These are phyloP conservation scores for Stylophora pistillata DNA, from an alignment of 64 coral and sea anemone genomes.

Conservation along the genomic window DNA sequence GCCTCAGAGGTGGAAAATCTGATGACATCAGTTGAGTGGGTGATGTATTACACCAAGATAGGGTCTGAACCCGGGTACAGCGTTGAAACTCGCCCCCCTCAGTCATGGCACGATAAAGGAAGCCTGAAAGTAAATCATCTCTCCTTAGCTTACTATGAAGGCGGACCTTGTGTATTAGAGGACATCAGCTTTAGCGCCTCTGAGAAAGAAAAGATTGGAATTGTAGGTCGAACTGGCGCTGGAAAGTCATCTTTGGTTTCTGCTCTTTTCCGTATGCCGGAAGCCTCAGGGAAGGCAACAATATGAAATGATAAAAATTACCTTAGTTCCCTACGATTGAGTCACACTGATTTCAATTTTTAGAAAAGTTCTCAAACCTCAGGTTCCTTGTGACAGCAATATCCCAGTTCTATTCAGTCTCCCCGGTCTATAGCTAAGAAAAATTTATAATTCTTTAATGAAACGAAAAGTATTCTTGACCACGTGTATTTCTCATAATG, in stretches of 20 bases:
- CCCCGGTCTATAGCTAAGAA: too few species aligned
- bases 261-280: slow-evolving; percentile 5
- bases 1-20: neutral
- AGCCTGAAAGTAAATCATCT: slow-evolving; percentile 9
- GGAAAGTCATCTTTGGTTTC: neutral
- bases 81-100: slow-evolving; percentile 7
- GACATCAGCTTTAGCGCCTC: neutral
- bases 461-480: too few species aligned
- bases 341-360: too few species aligned
- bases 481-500: too few species aligned
- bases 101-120: slow-evolving; percentile 43
- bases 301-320: too few species aligned
- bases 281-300: neutral
- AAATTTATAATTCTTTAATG: too few species aligned
- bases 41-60: neutral
- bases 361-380: too few species aligned
- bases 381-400: too few species aligned
- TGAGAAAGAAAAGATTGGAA: neutral
- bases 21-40: neutral
- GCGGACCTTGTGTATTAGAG: neutral
- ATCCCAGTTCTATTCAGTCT: too few species aligned
- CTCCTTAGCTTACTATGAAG: neutral
- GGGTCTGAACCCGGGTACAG: slow-evolving; percentile 40
- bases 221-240: neutral
- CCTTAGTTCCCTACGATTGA: too few species aligned